Evolutionary conservation across 2,113 vertebrate species (phyloP).

Genomic region (Brachypteracias leptosomus): DNA sequence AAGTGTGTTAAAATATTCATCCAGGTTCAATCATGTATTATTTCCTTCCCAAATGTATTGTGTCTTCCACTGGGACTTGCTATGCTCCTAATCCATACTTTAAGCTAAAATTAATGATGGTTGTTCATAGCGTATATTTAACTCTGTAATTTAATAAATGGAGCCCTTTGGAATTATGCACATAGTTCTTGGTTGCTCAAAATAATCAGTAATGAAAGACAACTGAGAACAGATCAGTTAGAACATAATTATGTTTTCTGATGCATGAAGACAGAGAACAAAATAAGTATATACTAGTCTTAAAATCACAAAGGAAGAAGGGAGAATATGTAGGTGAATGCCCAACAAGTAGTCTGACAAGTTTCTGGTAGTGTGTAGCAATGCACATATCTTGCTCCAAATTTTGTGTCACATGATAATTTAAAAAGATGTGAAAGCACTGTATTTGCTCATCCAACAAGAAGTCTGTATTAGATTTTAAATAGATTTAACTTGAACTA

Average conservation of each 20-base stretch:
- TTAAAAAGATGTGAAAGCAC: neutral
- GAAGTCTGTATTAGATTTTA: neutral
- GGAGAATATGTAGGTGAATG: neutral
- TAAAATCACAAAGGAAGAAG: neutral
- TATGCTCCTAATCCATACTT: neutral
- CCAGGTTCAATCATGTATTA: neutral
- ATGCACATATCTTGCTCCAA: neutral
- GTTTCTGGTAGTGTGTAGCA: neutral
- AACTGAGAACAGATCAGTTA: neutral
- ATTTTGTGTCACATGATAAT: neutral
- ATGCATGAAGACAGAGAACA: neutral
- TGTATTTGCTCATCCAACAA: neutral
- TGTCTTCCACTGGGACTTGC: neutral
- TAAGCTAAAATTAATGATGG: neutral
- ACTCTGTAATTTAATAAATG: neutral
- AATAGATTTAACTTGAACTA: neutral
- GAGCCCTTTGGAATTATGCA: neutral
- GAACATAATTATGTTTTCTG: neutral
- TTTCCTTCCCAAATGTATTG: neutral
- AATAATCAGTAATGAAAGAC: neutral
- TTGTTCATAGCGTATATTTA: neutral
- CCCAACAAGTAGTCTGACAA: neutral
- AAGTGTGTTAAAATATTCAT: neutral
- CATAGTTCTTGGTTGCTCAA: neutral
- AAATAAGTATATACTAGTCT: neutral